These are phyloP conservation scores for Drosophila pseudotalamancana DNA, from an alignment of 2,888 invertebrate species.

Conservation along the genomic window DNA sequence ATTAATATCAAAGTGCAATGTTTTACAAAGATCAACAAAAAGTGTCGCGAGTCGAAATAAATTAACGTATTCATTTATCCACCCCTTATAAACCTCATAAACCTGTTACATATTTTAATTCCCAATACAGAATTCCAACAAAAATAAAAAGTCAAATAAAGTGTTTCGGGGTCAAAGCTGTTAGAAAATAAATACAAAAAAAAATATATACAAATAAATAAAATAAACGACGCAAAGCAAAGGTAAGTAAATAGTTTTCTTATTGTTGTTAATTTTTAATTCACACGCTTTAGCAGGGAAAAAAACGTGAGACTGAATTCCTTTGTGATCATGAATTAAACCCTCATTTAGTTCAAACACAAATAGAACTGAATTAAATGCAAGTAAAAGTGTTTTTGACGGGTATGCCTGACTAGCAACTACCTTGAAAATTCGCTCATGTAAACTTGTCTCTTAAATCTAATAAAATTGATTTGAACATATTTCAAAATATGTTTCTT, in stretches of 20 bases:
- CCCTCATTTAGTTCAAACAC: constrained; percentile 1
- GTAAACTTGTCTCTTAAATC: too few species aligned
- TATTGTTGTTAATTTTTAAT: constrained; percentile 34
- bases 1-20: constrained; percentile 27
- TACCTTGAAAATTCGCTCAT: too few species aligned
- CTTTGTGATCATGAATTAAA: neutral
- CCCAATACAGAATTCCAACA: constrained; percentile 16
- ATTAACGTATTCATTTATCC: constrained; percentile 38
- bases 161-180: constrained; percentile 61
- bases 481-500: too few species aligned
- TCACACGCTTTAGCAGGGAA: constrained; percentile 15
- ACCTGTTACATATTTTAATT: constrained; percentile 41
- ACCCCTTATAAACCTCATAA: constrained; percentile 15
- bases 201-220: too few species aligned
- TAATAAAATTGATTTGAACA: too few species aligned
- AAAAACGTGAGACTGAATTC: constrained; percentile 2
- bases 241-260: constrained; percentile 33
- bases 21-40: constrained; percentile 21
- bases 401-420: neutral
- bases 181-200: constrained; percentile 6
- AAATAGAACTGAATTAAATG: neutral
- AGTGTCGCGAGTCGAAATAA: constrained; percentile 40
- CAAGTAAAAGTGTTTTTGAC: too few species aligned
- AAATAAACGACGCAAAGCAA: constrained; percentile 12
- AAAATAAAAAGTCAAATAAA: constrained; percentile 24